Conservation (phyloP, 1,140 invertebrate genomes). For the Zaprionus davidi region DNA sequence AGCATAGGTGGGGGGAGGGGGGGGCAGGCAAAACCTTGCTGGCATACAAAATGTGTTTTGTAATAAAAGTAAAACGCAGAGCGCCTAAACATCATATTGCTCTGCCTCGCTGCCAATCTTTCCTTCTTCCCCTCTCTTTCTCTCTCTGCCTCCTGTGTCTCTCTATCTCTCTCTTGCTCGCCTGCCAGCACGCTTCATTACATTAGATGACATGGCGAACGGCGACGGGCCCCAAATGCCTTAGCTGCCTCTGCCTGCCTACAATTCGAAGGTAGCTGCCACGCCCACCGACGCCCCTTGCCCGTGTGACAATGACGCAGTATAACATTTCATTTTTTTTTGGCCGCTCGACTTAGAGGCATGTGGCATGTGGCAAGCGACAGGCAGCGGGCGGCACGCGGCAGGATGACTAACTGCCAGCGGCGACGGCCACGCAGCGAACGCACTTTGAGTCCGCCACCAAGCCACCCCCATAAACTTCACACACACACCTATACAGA, state of each 20-base stretch:
- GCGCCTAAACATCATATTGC: slow-evolving; percentile 28
- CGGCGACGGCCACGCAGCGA: slow-evolving; percentile 43
- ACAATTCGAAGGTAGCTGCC: not conserved
- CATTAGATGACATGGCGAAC: slow-evolving; percentile 56
- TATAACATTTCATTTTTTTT: slow-evolving; percentile 45
- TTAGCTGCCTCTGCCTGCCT: not conserved
- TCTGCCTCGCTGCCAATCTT: not conserved
- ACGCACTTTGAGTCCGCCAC: slow-evolving; percentile 33
- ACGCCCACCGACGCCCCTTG: slow-evolving; percentile 21
- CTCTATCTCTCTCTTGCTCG: not conserved
- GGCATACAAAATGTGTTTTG: slow-evolving; percentile 42
- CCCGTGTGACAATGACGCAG: slow-evolving; percentile 51
- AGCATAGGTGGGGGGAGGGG: not conserved
- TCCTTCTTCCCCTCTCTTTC: not conserved
- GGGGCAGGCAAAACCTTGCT: slow-evolving; percentile 10
- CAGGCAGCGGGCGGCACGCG: not conserved
- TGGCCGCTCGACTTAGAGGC: slow-evolving; percentile 9
- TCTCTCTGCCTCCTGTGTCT: not conserved
- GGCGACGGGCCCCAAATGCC: slow-evolving; percentile 30
- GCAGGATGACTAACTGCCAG: slow-evolving; percentile 49
- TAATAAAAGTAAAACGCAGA: slow-evolving; percentile 49
- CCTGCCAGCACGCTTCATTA: slow-evolving; percentile 43
- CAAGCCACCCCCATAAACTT: slow-evolving; percentile 34
- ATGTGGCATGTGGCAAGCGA: slow-evolving; percentile 24
- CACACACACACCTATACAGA: slow-evolving; percentile 2